Evolutionary conservation across 2,888 invertebrate genomes (phyloP).

Genomic region (Odiellus spinosus): DNA sequence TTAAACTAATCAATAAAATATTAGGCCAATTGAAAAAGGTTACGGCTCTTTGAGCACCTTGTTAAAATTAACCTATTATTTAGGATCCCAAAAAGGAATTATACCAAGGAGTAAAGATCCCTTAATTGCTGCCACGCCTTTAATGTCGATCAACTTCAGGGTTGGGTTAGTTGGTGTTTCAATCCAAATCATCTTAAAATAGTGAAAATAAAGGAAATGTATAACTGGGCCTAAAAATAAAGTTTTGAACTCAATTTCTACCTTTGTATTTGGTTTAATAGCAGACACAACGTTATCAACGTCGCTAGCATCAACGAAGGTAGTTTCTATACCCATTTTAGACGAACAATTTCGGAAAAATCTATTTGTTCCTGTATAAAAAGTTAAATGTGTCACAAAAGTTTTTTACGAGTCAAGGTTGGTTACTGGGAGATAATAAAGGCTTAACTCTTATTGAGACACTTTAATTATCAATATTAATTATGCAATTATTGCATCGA

Average conservation of each 20-base stretch:
- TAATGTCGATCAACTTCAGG: conserved; percentile 71
- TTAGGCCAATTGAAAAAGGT: too few species aligned
- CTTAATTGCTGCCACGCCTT: conserved; percentile 46
- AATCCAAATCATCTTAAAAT: conserved; percentile 55
- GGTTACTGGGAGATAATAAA: too few species aligned
- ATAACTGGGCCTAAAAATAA: too few species aligned
- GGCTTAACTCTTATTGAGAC: too few species aligned
- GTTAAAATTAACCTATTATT: too few species aligned
- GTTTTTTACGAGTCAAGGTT: too few species aligned
- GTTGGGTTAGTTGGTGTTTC: conserved; percentile 92
- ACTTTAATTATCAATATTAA: too few species aligned
- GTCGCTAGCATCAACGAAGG: conserved; percentile 61
- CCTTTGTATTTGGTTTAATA: conserved; percentile 70
- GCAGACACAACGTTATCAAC: conserved; percentile 46
- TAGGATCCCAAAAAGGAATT: too few species aligned
- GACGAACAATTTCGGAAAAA: conserved; percentile 43
- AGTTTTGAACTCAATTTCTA: conserved; percentile 27
- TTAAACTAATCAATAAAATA: too few species aligned
- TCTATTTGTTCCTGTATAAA: conserved; percentile 46
- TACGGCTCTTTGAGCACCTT: too few species aligned
- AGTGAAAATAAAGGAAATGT: background rate
- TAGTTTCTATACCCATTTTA: conserved; percentile 53
- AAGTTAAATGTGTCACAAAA: background rate
- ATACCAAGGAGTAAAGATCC: conserved; percentile 42
- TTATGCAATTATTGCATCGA: too few species aligned